phyloP scores from a whole-genome alignment of 2,113 vertebrate species.

The Oryzias curvinotus region DNA sequence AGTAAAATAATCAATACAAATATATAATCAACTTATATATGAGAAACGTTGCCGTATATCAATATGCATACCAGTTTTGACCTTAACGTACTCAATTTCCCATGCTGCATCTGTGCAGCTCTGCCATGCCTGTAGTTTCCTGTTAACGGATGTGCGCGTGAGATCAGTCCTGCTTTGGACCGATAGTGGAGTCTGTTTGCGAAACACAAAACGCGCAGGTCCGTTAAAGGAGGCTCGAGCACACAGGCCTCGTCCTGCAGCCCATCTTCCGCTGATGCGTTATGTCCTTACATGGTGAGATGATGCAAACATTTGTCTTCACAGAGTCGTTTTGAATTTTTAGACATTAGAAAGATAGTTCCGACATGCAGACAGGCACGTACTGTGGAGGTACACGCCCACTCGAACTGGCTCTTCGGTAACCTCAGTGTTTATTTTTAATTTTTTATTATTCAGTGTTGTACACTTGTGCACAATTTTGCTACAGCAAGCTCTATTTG shows the following conservation, averaged over 20 bases:
- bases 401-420: constrained; percentile 6
- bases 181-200: not conserved
- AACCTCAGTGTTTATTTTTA: not conserved
- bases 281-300: constrained; percentile 35
- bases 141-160: constrained; percentile 25
- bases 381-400: constrained; percentile 48
- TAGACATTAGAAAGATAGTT: not conserved
- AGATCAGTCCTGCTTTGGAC: not conserved
- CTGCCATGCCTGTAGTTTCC: constrained; percentile 27
- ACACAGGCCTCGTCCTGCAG: constrained; percentile 17
- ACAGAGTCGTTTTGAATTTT: not conserved
- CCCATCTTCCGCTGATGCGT: constrained; percentile 3
- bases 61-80: fast-evolving
- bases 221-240: constrained; percentile 26
- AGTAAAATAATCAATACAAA: fast-evolving
- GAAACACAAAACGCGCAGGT: constrained; percentile 22
- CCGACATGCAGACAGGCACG: constrained; percentile 32
- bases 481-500: no score
- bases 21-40: not conserved
- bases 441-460: not conserved
- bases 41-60: fast-evolving
- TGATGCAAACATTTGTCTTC: constrained; percentile 4
- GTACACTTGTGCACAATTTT: no score
- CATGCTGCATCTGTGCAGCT: constrained; percentile 10
- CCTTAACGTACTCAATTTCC: constrained; percentile 47